Percentiles rank a stretch among this genome's conserved stretches.
Evolutionary conservation across 2,888 invertebrate species (phyloP).

Genomic region (Ephialtes manifestator): DNA sequence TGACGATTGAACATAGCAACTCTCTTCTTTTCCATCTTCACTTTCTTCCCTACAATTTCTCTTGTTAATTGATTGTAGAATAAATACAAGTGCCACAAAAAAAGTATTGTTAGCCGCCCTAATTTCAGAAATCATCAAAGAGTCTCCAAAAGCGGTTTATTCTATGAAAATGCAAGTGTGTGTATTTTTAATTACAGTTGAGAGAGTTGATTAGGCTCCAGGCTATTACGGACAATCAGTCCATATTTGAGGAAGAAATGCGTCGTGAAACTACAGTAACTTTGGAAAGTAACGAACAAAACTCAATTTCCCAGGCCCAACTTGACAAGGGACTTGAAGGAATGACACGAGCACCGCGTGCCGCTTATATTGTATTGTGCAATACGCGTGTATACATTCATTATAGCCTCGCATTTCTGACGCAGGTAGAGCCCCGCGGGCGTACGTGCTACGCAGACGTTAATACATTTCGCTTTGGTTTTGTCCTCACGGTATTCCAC

Average conservation of each 20-base stretch:
- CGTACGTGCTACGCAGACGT: conserved; percentile 46
- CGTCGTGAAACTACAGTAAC: conserved; percentile 13
- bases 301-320: conserved; percentile 47
- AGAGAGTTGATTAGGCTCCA: conserved; percentile 20
- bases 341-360: neutral
- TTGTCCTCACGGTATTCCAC: conserved; percentile 38
- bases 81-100: neutral
- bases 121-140: neutral
- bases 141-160: neutral
- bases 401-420: conserved; percentile 31
- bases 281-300: conserved; percentile 36
- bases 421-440: conserved; percentile 5
- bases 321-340: neutral
- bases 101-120: neutral
- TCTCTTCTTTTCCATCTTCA: neutral
- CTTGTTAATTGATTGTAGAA: conserved; percentile 3
- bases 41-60: conserved; percentile 23
- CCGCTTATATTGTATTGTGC: conserved; percentile 37
- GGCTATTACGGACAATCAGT: neutral
- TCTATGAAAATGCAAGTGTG: conserved; percentile 3
- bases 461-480: conserved; percentile 47
- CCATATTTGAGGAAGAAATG: neutral
- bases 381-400: conserved; percentile 27
- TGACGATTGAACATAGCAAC: no score
- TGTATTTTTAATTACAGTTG: conserved; percentile 1